Evolutionary conservation across 2,113 vertebrate genomes (phyloP).

Genomic region (Diphyllodes magnificus): DNA sequence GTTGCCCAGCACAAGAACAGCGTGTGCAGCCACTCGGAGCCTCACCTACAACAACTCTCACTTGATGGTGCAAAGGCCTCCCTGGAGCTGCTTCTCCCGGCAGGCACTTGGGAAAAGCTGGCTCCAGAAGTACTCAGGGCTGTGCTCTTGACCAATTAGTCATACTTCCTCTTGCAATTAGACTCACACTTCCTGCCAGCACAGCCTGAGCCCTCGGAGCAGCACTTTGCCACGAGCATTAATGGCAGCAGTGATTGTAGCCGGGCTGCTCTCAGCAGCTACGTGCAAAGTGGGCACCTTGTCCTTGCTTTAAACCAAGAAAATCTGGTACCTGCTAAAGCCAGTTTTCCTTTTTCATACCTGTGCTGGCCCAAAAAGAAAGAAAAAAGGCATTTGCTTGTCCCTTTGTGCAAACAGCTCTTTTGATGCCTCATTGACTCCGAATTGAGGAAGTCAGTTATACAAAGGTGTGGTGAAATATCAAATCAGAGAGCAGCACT

Average conservation of each 20-base stretch:
- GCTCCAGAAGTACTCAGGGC: not conserved
- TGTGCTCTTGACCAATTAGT: slow-evolving; percentile 12
- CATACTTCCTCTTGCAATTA: slow-evolving; percentile 12
- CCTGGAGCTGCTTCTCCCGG: not conserved
- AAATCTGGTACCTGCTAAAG: not conserved
- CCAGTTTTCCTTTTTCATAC: not conserved
- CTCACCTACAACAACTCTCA: not conserved
- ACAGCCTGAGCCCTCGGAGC: not conserved
- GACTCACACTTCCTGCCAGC: not conserved
- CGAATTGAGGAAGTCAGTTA: not conserved
- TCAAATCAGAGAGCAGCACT: not conserved
- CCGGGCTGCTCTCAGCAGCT: not conserved
- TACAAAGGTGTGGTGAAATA: not conserved
- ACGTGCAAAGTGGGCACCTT: not conserved
- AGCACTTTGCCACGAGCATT: not conserved
- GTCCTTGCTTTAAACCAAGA: not conserved
- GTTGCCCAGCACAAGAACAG: not conserved
- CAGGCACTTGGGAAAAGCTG: not conserved
- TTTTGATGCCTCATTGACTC: not conserved
- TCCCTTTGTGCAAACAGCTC: not conserved
- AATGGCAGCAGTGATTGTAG: not conserved
- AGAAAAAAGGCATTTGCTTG: not conserved
- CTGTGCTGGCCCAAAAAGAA: not conserved
- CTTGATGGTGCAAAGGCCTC: not conserved
- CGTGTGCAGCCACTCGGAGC: not conserved